A percentile compares a stretch with the other conserved stretches of the same genome.
phyloP scores from a whole-genome alignment of 2,888 invertebrate species.

The Hyposoter dolosus region DNA sequence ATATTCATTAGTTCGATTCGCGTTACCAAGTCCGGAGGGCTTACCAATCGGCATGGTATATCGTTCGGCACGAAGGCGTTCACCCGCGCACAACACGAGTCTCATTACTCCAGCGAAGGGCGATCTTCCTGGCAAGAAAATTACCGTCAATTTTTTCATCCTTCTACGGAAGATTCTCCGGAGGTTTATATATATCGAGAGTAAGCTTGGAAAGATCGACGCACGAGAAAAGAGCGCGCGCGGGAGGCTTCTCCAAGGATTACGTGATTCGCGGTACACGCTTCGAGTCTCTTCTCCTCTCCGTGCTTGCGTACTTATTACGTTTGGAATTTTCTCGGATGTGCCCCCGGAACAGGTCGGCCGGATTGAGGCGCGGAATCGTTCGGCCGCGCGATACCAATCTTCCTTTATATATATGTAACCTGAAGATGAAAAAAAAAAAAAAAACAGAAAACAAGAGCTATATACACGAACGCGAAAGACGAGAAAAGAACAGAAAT shows the following conservation, averaged over 20 bases:
- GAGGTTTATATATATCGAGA: background rate
- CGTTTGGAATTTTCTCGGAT: conserved; percentile 63
- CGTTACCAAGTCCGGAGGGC: background rate
- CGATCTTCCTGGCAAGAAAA: conserved; percentile 58
- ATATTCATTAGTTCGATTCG: conserved; percentile 14
- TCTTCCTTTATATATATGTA: conserved; percentile 37
- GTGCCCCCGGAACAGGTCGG: conserved; percentile 25
- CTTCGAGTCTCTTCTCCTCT: conserved; percentile 10
- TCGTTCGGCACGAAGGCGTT: conserved; percentile 36
- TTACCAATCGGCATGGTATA: conserved; percentile 22
- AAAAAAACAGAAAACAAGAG: conserved; percentile 12
- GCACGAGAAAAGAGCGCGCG: conserved; percentile 22
- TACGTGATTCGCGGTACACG: conserved; percentile 54
- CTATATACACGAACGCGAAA: conserved; percentile 18
- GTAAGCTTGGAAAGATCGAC: conserved; percentile 15
- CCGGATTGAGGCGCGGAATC: conserved; percentile 47
- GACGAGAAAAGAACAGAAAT: conserved; percentile 37
- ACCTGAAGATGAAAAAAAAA: background rate
- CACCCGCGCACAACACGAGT: conserved; percentile 58
- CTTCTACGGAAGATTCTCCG: background rate
- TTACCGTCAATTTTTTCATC: conserved; percentile 53
- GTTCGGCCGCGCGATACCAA: conserved; percentile 57
- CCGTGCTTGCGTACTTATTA: conserved; percentile 64
- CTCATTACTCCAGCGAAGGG: conserved; percentile 62
- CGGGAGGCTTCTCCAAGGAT: conserved; percentile 34